Percentiles rank a stretch among this genome's conserved stretches.
These are phyloP conservation scores for Malacoraja senta DNA, from an alignment of 2,797 vertebrate species.

Conservation along the genomic window DNA sequence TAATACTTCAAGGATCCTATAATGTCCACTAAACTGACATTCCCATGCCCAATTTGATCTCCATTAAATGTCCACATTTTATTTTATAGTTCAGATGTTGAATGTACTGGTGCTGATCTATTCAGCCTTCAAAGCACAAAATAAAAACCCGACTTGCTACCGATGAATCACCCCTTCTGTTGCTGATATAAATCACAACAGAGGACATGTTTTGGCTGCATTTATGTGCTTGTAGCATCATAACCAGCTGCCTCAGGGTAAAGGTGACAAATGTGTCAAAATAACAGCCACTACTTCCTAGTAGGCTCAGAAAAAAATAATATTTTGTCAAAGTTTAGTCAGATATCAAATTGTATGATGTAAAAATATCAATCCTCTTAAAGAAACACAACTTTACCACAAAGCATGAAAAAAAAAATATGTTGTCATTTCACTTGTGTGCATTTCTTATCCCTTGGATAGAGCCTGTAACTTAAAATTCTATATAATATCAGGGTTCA, in stretches of 20 bases:
- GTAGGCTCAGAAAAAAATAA: background rate
- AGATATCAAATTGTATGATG: background rate
- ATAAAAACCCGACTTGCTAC: background rate
- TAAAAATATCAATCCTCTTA: background rate
- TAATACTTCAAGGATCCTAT: too few relatives aligned
- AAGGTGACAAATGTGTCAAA: slow-evolving; percentile 27
- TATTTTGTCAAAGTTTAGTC: background rate
- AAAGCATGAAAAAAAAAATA: background rate
- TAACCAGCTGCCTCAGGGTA: slow-evolving; percentile 12
- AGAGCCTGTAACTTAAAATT: background rate
- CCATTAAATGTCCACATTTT: background rate
- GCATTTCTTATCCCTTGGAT: background rate
- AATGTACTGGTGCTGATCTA: slow-evolving; percentile 9
- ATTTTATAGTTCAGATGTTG: background rate
- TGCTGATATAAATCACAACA: slow-evolving; percentile 10
- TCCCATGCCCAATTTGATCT: too few relatives aligned
- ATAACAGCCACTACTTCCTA: background rate
- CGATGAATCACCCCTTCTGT: slow-evolving; percentile 24
- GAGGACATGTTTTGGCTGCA: slow-evolving; percentile 26
- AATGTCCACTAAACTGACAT: too few relatives aligned
- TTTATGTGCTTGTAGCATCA: slow-evolving; percentile 16
- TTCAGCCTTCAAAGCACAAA: background rate
- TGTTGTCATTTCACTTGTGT: background rate
- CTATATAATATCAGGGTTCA: background rate
- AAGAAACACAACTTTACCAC: background rate